Evolutionary conservation across 2,797 vertebrate species (phyloP), one percentile per base, ranked within the genome.

Genomic region (Lutra lutra): DNA sequence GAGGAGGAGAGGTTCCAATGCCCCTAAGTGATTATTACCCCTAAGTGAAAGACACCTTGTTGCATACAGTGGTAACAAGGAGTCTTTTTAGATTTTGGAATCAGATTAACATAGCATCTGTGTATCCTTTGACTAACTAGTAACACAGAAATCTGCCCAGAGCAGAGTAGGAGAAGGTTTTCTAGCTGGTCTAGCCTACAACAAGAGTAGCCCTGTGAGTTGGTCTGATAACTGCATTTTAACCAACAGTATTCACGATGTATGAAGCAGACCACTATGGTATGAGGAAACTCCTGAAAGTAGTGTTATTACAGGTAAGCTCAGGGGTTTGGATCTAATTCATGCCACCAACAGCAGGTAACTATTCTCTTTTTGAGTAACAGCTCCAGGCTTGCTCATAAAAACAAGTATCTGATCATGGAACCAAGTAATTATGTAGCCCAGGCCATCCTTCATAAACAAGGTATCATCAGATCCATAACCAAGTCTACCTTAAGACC

Each of bases 321-420:
- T 43, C 51, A 66, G 51, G 60, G 60, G 12, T 79, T 46, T 23
- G 20, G 72, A 72, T n/a, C 38, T 64, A 51, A 72, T 66, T 77
- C 64, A 73, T 5, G 40, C 91, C 46, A 72, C 51, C 11, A 66
- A 32, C 51, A 51, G 38, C 14, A 70, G 27, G 62, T 68, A 89
- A 89, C 27, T 78, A 9, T 89, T 96, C 58, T 73, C 75, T 96
- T 93, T 90, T 40, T 77, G 40, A 72, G 12, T 46, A 62, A 73
- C 1, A 92, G 48, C 27, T 64, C 11, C 64, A 40, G 48, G 38
- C n/a, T 51, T 66, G 14, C 58, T 80, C 58, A 72, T 82, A 66
- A 85, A 86, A 70, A 23, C 62, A 95, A 95, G 38, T 25, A 73
- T 68, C 48, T 82, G 64, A 80, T 86, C 68, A 73, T 13, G 21